Evolutionary conservation across 1,140 invertebrate species (phyloP).

Genomic region (Anthonomus grandis): DNA sequence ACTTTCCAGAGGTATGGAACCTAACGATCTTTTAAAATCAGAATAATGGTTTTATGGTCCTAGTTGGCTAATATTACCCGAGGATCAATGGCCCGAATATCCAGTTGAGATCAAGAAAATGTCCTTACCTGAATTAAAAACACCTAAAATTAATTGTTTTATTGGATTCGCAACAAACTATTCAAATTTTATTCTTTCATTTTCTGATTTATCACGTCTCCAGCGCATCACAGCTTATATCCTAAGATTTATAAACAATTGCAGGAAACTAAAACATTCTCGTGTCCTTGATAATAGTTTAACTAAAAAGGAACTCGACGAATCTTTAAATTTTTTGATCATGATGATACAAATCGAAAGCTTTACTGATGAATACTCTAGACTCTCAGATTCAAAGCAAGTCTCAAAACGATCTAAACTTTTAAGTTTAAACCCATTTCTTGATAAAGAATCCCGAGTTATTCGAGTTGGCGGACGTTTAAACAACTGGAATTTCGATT

Average conservation of each 20-base stretch:
- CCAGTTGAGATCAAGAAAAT: no score
- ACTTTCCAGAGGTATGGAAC: conserved; percentile 32
- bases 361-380: conserved; percentile 1
- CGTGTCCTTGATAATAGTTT: no score
- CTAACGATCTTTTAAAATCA: conserved; percentile 27
- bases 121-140: no score
- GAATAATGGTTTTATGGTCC: conserved; percentile 43
- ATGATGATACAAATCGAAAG: not conserved
- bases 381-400: no score
- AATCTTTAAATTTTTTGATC: not conserved
- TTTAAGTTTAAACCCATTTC: conserved; percentile 35
- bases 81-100: no score
- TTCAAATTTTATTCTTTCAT: no score
- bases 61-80: no score
- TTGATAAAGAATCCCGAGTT: conserved; percentile 43
- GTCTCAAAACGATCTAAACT: no score
- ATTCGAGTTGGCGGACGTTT: conserved; percentile 49
- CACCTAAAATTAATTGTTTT: no score
- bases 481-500: conserved; percentile 29
- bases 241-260: not conserved
- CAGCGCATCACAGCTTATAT: not conserved
- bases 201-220: no score
- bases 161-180: no score
- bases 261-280: no score
- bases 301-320: not conserved